Evolutionary conservation across 2,113 vertebrate genomes (phyloP).

Genomic region (Eleginops maclovinus): DNA sequence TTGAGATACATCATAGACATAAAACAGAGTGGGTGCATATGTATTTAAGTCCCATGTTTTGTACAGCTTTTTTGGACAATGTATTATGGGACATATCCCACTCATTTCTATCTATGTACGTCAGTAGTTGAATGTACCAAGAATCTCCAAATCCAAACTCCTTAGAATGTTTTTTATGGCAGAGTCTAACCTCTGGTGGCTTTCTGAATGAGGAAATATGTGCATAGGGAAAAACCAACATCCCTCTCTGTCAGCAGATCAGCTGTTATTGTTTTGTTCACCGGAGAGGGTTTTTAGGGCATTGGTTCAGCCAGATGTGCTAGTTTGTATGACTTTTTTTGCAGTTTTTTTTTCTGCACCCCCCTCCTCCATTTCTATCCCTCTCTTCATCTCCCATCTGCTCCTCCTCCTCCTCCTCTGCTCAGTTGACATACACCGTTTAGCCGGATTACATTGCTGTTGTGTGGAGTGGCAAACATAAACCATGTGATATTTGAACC

Average conservation of each 20-base stretch:
- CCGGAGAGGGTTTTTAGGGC: not conserved
- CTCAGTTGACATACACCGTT: constrained; percentile 38
- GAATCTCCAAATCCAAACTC: not conserved
- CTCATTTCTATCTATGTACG: not conserved
- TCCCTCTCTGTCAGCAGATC: constrained; percentile 9
- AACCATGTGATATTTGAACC: constrained; percentile 56
- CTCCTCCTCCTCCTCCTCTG: constrained; percentile 24
- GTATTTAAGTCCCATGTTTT: not conserved
- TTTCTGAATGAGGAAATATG: constrained; percentile 24
- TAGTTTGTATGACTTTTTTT: constrained; percentile 16
- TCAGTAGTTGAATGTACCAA: not conserved
- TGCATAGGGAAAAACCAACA: not conserved
- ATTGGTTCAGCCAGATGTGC: constrained; percentile 29
- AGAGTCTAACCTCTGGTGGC: constrained; percentile 12
- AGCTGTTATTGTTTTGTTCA: not conserved
- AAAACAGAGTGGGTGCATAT: not conserved
- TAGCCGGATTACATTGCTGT: constrained; percentile 51
- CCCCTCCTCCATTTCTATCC: constrained; percentile 1
- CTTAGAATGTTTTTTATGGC: not conserved
- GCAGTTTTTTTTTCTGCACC: not conserved
- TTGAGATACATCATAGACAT: not conserved
- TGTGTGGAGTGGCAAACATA: constrained; percentile 56
- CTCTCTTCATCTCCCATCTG: constrained; percentile 36
- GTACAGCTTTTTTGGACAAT: not conserved
- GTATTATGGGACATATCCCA: not conserved